Base-by-base conservation (phyloP, 2,797 vertebrate genomes). In the Liasis olivaceus region DNA sequence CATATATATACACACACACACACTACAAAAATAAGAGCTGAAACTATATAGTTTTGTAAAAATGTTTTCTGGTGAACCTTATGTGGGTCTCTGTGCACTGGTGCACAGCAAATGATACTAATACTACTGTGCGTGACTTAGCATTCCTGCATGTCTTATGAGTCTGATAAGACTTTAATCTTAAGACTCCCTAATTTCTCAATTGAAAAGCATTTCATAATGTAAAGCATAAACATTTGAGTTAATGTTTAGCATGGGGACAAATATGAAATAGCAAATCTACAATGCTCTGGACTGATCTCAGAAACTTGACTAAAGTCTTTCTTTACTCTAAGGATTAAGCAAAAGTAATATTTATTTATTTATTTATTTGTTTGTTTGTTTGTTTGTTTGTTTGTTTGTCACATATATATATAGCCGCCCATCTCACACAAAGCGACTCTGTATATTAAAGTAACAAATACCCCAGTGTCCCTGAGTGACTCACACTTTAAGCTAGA, bases 221-320 rank as follows among this genome's bases (percentile, higher is more conserved):
- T 72, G 31, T 31, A 93, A 91, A 94, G 86, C 94, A 91, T 88
- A 87, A 92, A 86, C 85, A 84, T 88, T 42, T 31, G 15, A 91
- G 95, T 95, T 95, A 95, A 96, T 93, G 91, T 95, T 97, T 96
- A 96, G 66, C 0, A 0, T 64, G 91, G 13, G 2, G 64, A 86
- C 85, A 64, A 95, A 92, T 36, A 87, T 0, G 0, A 90, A 47
- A 91, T 47, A 51, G 47, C 64, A 91, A 31, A 36, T n/a, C 6
- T 28, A 54, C 56, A 62, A 15, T 22, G 47, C 7, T 84, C 31
- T 28, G 26, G 17, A 51, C 22, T 85, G 58, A 63, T 63, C 77
- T 85, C 9, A 31, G 17, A 62, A 89, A 20, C 59, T 90, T 63
- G 26, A 47, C 54, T 60, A 28, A 62, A 60, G 24, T 90, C 69